phyloP scores from a whole-genome alignment of 1,140 invertebrate genomes.

The Limonius californicus region DNA sequence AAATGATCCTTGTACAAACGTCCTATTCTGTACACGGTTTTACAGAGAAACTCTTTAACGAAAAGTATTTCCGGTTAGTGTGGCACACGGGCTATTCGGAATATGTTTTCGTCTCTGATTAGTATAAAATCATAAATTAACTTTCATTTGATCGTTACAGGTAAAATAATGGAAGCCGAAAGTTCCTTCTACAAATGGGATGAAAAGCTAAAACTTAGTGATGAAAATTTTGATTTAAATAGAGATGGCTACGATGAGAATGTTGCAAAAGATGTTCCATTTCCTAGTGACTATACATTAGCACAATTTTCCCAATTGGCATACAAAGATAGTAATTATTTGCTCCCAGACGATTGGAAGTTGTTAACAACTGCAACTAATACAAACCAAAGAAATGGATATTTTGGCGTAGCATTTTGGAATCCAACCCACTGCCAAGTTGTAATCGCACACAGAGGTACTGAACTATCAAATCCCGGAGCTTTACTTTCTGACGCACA shows the following conservation, averaged over 20 bases:
- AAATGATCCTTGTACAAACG: no score
- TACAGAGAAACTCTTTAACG: no score
- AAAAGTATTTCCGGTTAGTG: no score
- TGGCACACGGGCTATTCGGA: no score
- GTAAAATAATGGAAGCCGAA: no score
- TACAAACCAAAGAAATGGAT: not conserved
- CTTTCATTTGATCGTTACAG: no score
- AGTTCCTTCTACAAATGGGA: not conserved
- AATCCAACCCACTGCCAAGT: not conserved
- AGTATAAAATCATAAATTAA: no score
- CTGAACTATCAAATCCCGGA: not conserved
- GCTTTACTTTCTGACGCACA: not conserved
- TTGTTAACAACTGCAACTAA: constrained; percentile 7
- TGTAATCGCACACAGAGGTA: constrained; percentile 3
- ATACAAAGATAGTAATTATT: not conserved
- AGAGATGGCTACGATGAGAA: not conserved
- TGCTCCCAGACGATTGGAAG: not conserved
- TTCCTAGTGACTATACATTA: not conserved
- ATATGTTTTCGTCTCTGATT: no score
- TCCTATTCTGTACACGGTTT: no score
- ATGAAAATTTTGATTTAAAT: not conserved
- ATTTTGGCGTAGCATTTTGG: constrained; percentile 12
- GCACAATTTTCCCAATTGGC: not conserved
- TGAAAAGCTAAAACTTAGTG: not conserved
- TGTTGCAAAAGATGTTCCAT: not conserved